A percentile compares a stretch with the other conserved stretches of the same genome.
phyloP scores from a whole-genome alignment of 2,888 invertebrate species.

The Drosophila mimetica region DNA sequence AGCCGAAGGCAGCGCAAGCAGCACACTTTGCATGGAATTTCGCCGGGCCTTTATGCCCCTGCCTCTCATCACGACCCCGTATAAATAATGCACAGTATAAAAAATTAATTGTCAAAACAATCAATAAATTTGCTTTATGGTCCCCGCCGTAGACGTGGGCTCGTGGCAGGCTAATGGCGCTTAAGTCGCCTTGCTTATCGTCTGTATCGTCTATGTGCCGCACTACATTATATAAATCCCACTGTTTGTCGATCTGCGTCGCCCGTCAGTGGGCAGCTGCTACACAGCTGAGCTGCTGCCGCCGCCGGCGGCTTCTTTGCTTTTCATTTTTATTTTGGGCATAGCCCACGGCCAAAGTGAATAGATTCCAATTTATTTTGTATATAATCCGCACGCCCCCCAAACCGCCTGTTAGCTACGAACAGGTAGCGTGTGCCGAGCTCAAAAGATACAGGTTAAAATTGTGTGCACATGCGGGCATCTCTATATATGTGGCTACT shows the following conservation, averaged over 20 bases:
- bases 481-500: background rate
- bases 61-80: slow-evolving; percentile 16
- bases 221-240: slow-evolving; percentile 7
- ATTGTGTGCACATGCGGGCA: background rate
- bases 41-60: slow-evolving; percentile 7
- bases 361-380: slow-evolving; percentile 46
- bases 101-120: slow-evolving; percentile 74
- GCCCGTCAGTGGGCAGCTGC: slow-evolving; percentile 16
- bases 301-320: slow-evolving; percentile 31
- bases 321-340: slow-evolving; percentile 44
- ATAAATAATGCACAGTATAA: slow-evolving; percentile 62
- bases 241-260: slow-evolving; percentile 18
- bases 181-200: slow-evolving; percentile 63
- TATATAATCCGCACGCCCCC: slow-evolving; percentile 19
- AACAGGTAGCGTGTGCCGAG: slow-evolving; percentile 11
- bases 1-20: slow-evolving; percentile 6
- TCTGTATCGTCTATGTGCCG: slow-evolving; percentile 6
- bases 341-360: slow-evolving; percentile 31
- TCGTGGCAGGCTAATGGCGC: slow-evolving; percentile 62
- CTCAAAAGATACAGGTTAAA: slow-evolving; percentile 21
- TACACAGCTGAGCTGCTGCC: background rate
- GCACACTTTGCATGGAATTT: no score
- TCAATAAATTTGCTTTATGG: slow-evolving; percentile 72
- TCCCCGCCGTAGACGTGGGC: slow-evolving; percentile 43
- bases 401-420: background rate